Conservation (phyloP, 1,140 invertebrate species). For the Drosophila kanapiae region DNA sequence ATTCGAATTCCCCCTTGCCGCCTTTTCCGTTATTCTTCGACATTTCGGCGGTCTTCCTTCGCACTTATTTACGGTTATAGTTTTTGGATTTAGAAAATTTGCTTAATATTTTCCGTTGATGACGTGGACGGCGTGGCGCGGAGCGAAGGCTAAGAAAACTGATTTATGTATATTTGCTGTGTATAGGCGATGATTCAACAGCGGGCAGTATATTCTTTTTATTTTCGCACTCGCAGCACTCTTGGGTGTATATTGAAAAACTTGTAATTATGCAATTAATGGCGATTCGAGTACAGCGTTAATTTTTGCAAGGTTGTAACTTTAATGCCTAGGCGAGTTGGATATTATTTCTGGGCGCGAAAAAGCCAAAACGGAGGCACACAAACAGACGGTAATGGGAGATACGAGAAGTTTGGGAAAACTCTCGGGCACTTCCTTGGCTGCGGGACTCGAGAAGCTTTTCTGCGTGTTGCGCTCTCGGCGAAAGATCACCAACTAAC, state of each 20-base stretch:
- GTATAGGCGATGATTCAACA: slow-evolving; percentile 45
- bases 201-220: slow-evolving; percentile 29
- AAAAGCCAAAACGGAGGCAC: slow-evolving; percentile 23
- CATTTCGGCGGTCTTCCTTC: slow-evolving; percentile 61
- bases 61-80: slow-evolving; percentile 32
- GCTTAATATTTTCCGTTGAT: slow-evolving; percentile 43
- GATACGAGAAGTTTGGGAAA: slow-evolving; percentile 45
- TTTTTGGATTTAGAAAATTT: slow-evolving; percentile 40
- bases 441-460: slow-evolving; percentile 26
- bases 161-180: slow-evolving; percentile 42
- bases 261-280: slow-evolving; percentile 55
- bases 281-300: slow-evolving; percentile 2
- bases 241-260: slow-evolving; percentile 41
- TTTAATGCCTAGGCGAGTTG: slow-evolving; percentile 3
- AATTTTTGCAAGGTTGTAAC: background rate
- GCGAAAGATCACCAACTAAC: slow-evolving; percentile 69
- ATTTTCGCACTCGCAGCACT: slow-evolving; percentile 40
- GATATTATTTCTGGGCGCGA: slow-evolving; percentile 18
- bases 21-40: slow-evolving; percentile 78
- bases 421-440: slow-evolving; percentile 27
- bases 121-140: slow-evolving; percentile 55
- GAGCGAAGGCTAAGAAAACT: slow-evolving; percentile 49
- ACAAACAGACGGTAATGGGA: slow-evolving; percentile 27
- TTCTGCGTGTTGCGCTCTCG: slow-evolving; percentile 67
- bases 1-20: slow-evolving; percentile 85